These are phyloP conservation scores for Varecia variegata DNA, from an alignment of 2,797 vertebrate genomes.

Conservation along the genomic window DNA sequence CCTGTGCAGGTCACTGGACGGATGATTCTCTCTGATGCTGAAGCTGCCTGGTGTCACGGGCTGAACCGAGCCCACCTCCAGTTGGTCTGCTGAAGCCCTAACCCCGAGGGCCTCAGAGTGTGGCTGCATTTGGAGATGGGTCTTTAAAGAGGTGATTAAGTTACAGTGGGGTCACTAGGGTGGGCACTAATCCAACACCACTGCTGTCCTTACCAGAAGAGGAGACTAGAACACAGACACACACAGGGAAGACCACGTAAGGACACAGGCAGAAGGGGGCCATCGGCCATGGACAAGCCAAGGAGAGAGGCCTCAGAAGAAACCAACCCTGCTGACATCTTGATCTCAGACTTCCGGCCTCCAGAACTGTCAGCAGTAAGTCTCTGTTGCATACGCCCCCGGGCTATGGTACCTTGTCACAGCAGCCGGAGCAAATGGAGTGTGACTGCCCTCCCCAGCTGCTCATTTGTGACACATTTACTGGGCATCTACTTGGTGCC, in stretches of 20 bases:
- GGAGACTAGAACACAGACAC: not conserved
- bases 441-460: too few relatives aligned
- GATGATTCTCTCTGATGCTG: too few relatives aligned
- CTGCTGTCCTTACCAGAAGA: not conserved
- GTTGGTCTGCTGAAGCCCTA: not conserved
- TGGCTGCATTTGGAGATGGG: not conserved
- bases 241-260: not conserved
- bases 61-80: accelerated
- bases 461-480: not conserved
- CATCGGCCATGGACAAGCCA: too few relatives aligned
- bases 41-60: too few relatives aligned
- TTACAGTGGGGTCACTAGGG: not conserved
- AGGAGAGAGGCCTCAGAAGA: not conserved
- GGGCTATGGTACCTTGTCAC: not conserved
- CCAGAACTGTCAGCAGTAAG: not conserved
- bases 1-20: too few relatives aligned
- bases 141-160: not conserved
- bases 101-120: not conserved
- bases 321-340: not conserved
- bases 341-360: not conserved
- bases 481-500: not conserved
- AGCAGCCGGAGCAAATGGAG: not conserved
- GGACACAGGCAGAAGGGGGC: not conserved
- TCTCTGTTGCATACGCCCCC: not conserved
- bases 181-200: not conserved